Evolutionary conservation across 2,797 vertebrate species (phyloP).

Genomic region (Oryzias dopingdopingensis): DNA sequence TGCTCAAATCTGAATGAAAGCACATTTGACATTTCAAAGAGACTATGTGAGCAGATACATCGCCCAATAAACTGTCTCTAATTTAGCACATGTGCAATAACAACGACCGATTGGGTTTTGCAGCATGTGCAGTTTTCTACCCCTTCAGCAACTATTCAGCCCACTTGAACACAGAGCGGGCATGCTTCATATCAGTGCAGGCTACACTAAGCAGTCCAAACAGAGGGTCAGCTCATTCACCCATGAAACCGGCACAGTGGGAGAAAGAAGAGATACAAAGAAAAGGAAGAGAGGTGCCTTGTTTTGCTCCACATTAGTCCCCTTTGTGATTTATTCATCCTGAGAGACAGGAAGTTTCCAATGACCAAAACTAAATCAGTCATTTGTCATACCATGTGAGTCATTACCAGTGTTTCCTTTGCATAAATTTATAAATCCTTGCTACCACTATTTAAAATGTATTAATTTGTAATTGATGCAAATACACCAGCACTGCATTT

Average conservation of each 20-base stretch:
- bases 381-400: no score
- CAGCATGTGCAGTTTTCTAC: conserved; percentile 7
- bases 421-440: no score
- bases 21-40: conserved; percentile 15
- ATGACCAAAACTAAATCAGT: no score
- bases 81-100: conserved; percentile 1
- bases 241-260: conserved; percentile 23
- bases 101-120: conserved; percentile 3
- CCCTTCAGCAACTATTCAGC: conserved; percentile 27
- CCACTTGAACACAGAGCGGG: conserved; percentile 37
- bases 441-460: no score
- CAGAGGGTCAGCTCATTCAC: conserved; percentile 40
- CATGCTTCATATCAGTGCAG: conserved; percentile 32
- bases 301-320: conserved; percentile 1
- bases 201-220: conserved; percentile 45
- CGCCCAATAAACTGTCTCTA: conserved; percentile 7
- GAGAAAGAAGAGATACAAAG: not conserved
- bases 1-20: conserved; percentile 4
- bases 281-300: not conserved
- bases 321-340: not conserved
- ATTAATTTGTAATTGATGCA: no score
- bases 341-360: not conserved
- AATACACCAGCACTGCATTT: no score
- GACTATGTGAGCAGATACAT: conserved; percentile 4
- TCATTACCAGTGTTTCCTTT: no score